Conservation (phyloP, 2,888 invertebrate genomes). For the Anodontia alba region DNA sequence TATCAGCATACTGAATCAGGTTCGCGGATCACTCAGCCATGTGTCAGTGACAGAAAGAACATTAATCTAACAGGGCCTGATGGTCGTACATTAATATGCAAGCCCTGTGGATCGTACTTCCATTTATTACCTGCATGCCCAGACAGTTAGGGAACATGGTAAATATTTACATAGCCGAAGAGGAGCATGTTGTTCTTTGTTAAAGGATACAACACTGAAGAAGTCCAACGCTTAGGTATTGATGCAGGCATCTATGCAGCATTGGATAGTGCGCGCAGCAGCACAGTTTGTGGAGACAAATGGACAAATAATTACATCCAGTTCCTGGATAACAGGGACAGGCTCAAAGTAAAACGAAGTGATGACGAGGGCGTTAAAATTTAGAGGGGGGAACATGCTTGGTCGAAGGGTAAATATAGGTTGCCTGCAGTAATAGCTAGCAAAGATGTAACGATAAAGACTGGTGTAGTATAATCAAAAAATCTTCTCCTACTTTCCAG, state of each 20-base stretch:
- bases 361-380: not conserved
- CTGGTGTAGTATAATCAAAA: conserved; percentile 27
- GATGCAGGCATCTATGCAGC: too few species aligned
- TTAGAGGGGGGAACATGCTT: not conserved
- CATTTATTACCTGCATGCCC: too few species aligned
- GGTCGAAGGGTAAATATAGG: not conserved
- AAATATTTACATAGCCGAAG: not conserved
- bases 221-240: too few species aligned
- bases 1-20: too few species aligned
- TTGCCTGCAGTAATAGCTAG: not conserved
- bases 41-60: too few species aligned
- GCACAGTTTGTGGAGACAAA: conserved; percentile 27
- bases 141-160: conserved; percentile 19
- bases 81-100: too few species aligned
- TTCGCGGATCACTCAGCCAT: too few species aligned
- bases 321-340: conserved; percentile 7
- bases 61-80: too few species aligned
- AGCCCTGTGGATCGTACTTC: too few species aligned
- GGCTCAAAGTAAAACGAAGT: not conserved
- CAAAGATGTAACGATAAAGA: conserved; percentile 7
- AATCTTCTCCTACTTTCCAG: conserved; percentile 12
- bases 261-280: not conserved
- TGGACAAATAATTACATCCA: conserved; percentile 23
- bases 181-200: conserved; percentile 36
- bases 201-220: too few species aligned